Base-by-base conservation (phyloP, 1,140 invertebrate genomes). In the Phymastichus coffea region DNA sequence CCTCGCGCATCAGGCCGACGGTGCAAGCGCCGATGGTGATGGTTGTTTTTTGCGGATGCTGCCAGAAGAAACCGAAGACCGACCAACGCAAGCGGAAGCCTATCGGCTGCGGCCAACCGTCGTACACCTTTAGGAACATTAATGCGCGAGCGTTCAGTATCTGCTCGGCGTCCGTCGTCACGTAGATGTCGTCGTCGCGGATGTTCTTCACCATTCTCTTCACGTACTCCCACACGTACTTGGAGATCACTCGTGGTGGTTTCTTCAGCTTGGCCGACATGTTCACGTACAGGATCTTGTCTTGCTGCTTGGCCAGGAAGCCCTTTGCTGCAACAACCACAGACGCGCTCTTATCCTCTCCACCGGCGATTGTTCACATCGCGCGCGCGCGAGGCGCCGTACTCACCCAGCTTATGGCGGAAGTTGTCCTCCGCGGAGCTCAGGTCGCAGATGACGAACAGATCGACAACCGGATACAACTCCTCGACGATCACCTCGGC, bases 51-150 rank as follows among this genome's bases (percentile, higher is more conserved):
- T 79, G 69, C 12, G 86, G 85, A 74, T 87, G 85, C 43, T 84
- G 81, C 86, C 86, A 89, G 64, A 83, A 88, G 63, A 87, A 88
- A 12, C 87, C 87, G 66, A 84, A 89, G 1, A 88, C 84, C 2
- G 82, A 86, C 82, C 85, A 87, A 59, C 85, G 79, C n/a, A 87
- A 65, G 48, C 86, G 78, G 63, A 88, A 87, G 26, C 78, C 77
- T 15, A 86, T 80, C 2, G 84, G 85, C 67, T 86, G 80, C 8
- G 85, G 82, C 76, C 83, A 85, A 23, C 84, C 83, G 48, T 86
- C 80, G 69, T 87, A 86, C 15, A 83, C 73, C 69, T 88, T 88
- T 20, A 88, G 78, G 74, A 86, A 89, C 70, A 84, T 81, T 4
- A 88, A 65, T 10, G 86, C 84, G 35, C 81, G 72, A 4, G 78